Evolutionary conservation across 2,888 invertebrate species (phyloP).

Genomic region (Priocnemis perturbator): DNA sequence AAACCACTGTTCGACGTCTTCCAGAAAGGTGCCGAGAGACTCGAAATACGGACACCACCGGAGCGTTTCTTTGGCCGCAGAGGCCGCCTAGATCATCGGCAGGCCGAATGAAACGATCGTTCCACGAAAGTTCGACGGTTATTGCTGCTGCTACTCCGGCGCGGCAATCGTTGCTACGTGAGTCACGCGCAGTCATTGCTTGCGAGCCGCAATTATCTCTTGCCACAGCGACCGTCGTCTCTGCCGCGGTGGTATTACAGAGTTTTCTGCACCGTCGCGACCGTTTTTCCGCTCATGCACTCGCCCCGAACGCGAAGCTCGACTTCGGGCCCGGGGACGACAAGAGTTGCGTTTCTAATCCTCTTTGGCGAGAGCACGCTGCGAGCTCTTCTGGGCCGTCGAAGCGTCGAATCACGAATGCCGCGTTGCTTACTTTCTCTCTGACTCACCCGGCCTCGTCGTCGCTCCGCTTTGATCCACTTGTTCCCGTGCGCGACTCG

Average conservation of each 20-base stretch:
- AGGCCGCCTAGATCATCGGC: too few relatives aligned
- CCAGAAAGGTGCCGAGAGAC: too few relatives aligned
- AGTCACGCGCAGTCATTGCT: conserved; percentile 24
- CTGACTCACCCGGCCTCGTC: conserved; percentile 60
- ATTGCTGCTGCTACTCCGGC: conserved; percentile 1
- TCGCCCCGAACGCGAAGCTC: neutral
- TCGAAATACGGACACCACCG: too few relatives aligned
- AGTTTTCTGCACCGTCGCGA: conserved; percentile 8
- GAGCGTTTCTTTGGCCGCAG: too few relatives aligned
- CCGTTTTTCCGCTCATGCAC: neutral
- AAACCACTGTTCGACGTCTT: too few relatives aligned
- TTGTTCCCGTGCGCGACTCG: conserved; percentile 37
- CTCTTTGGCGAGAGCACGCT: conserved; percentile 12
- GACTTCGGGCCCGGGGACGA: conserved; percentile 30
- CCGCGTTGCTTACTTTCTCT: conserved; percentile 66
- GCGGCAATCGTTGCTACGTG: conserved; percentile 15
- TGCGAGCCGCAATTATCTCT: conserved; percentile 25
- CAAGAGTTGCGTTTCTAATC: conserved; percentile 52
- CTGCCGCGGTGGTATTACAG: neutral
- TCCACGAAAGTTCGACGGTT: conserved; percentile 21
- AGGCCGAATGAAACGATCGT: neutral
- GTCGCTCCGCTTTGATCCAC: conserved; percentile 46
- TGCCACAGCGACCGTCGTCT: neutral
- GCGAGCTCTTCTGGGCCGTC: conserved; percentile 51
- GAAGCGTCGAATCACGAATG: conserved; percentile 57